phyloP scores from a whole-genome alignment of 2,113 vertebrate genomes.

The Varanus komodoensis region DNA sequence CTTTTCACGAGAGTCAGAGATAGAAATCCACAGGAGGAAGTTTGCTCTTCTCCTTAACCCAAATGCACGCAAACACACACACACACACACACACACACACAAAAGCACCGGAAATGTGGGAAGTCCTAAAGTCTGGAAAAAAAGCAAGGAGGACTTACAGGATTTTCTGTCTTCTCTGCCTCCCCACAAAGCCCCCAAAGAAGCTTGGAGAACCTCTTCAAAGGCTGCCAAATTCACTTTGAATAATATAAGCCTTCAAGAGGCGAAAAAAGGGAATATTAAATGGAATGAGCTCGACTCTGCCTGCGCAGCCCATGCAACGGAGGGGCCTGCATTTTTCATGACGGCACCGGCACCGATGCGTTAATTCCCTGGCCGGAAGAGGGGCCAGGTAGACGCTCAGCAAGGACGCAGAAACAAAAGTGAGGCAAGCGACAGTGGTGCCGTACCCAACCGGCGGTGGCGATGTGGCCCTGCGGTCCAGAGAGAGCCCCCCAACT shows the following conservation, averaged over 20 bases:
- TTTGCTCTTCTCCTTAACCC: not conserved
- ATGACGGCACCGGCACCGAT: not conserved
- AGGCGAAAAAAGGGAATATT: slow-evolving; percentile 25
- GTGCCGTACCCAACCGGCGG: too few species aligned
- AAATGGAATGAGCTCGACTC: slow-evolving; percentile 19
- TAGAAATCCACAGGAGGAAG: too few species aligned
- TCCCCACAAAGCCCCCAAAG: not conserved
- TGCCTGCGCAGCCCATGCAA: not conserved
- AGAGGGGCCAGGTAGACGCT: not conserved
- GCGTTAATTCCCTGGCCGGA: not conserved
- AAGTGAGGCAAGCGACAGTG: too few species aligned
- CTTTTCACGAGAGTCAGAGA: too few species aligned
- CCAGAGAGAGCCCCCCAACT: too few species aligned
- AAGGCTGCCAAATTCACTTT: slow-evolving; percentile 40
- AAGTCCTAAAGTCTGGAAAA: not conserved
- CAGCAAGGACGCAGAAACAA: too few species aligned
- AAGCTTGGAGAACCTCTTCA: slow-evolving; percentile 22
- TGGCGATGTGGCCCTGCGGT: too few species aligned
- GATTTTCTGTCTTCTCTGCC: not conserved
- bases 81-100: not conserved
- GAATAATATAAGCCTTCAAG: slow-evolving; percentile 32
- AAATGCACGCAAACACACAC: not conserved
- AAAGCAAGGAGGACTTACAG: not conserved
- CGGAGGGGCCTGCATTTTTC: slow-evolving; percentile 13
- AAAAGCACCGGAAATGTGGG: not conserved